Base-by-base conservation (phyloP, 2,888 invertebrate species). In the Cantharis flavilabris region DNA sequence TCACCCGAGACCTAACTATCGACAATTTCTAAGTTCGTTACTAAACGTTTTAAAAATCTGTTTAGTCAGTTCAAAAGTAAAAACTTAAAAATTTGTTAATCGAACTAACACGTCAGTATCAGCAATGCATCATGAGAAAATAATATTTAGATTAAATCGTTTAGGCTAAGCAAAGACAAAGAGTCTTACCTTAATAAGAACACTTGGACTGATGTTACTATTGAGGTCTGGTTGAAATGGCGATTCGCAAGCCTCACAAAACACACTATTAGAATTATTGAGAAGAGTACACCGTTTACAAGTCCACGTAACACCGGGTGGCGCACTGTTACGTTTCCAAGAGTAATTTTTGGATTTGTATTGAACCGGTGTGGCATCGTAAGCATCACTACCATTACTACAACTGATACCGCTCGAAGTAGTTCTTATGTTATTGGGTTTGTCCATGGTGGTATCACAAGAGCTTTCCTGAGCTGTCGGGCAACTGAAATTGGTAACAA, bases 231-330 rank as follows among this genome's bases (percentile, higher is more conserved):
- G 86, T 64, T 84, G 82, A 79, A 85, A 88, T 0, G 95, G 95
- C 0, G 94, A 91, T 82, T 94, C 91, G 84, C 96, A 96, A 0
- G 94, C 94, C 83, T 94, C 94, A 86, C 96, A 96, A 78, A 93
- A 90, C 7, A 92, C 91, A 78, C 91, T 89, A 28, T 91, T 90
- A 0, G 91, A 91, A 72, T 92, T 90, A 88, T 96, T 96, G 81
- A 94, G 92, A 49, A 95, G 88, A 0, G 96, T 96, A 86, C 96
- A 96, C 83, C 94, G 91, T 82, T 91, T 91, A 84, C 94, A 94
- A 13, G 93, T 91, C 94, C 94, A 94, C 64, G 79, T 81, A 76
- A 77, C 82, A 80, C 74, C 84, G 81, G 79, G 78, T 75, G 82
- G 80, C 63, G 83, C 82, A 80, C 82, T 84, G 77, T 86, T 86